Evolutionary conservation across 1,140 invertebrate genomes (phyloP).

Genomic region (Halesus radiatus): DNA sequence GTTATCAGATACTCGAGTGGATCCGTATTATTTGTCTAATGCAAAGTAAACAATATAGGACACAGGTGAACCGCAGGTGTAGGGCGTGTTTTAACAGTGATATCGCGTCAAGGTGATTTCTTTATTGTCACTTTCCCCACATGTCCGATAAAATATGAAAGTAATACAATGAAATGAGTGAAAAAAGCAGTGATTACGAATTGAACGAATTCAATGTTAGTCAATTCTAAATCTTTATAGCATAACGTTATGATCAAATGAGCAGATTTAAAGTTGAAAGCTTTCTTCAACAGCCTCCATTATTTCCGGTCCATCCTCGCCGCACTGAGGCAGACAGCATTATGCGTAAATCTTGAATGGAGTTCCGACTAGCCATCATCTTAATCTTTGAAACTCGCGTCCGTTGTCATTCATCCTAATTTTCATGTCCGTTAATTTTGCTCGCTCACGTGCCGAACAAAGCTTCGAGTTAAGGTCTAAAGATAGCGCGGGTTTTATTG

Average conservation of each 20-base stretch:
- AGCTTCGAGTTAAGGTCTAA: background rate
- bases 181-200: no score
- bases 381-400: background rate
- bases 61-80: conserved; percentile 33
- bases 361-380: no score
- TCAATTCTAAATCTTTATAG: no score
- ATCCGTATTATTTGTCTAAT: conserved; percentile 24
- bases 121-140: background rate
- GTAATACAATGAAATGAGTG: no score
- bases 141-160: background rate
- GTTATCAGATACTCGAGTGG: conserved; percentile 11
- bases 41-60: background rate
- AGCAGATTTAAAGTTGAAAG: no score
- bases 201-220: no score
- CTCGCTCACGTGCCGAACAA: conserved; percentile 38
- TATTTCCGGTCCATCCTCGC: no score
- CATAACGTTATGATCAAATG: no score
- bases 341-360: no score
- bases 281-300: no score
- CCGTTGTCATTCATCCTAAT: conserved; percentile 26
- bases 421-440: conserved; percentile 19
- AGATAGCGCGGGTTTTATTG: conserved; percentile 38
- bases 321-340: no score
- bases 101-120: background rate
- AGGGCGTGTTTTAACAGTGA: conserved; percentile 3